Percentiles rank a stretch among this genome's conserved stretches.
Evolutionary conservation across 2,888 invertebrate species (phyloP).

Genomic region (Vannuccia rotundouncinata): DNA sequence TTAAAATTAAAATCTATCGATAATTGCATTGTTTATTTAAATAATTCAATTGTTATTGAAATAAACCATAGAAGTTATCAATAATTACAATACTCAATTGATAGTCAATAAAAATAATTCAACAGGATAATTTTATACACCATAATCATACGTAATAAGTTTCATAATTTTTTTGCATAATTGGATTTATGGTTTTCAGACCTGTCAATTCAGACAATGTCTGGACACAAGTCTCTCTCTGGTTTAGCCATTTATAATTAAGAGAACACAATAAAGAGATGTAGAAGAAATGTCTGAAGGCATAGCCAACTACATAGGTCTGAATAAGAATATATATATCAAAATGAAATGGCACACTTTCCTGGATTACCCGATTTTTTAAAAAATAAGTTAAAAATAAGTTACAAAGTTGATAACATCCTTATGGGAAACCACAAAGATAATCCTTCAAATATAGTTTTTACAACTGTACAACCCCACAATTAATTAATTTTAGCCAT

Average conservation of each 20-base stretch:
- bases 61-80: not conserved
- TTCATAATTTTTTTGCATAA: conserved; percentile 1
- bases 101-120: conserved; percentile 2
- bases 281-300: not conserved
- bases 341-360: not conserved
- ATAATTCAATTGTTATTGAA: conserved; percentile 9
- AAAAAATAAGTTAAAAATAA: not conserved
- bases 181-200: conserved; percentile 7
- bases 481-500: not conserved
- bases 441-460: not conserved
- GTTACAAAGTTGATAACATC: not conserved
- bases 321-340: no score
- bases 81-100: conserved; percentile 3
- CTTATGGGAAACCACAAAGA: not conserved
- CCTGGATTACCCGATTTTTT: not conserved
- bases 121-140: not conserved
- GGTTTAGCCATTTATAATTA: conserved; percentile 1
- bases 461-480: not conserved
- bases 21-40: not conserved
- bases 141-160: not conserved
- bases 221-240: conserved; percentile 16
- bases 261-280: not conserved
- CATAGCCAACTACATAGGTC: no score
- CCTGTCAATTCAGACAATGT: conserved; percentile 5
- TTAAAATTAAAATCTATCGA: conserved; percentile 5